A percentile compares a stretch with the other conserved stretches of the same genome.
phyloP scores from a whole-genome alignment of 2,113 vertebrate genomes.

The Gallinago jamesoni region DNA sequence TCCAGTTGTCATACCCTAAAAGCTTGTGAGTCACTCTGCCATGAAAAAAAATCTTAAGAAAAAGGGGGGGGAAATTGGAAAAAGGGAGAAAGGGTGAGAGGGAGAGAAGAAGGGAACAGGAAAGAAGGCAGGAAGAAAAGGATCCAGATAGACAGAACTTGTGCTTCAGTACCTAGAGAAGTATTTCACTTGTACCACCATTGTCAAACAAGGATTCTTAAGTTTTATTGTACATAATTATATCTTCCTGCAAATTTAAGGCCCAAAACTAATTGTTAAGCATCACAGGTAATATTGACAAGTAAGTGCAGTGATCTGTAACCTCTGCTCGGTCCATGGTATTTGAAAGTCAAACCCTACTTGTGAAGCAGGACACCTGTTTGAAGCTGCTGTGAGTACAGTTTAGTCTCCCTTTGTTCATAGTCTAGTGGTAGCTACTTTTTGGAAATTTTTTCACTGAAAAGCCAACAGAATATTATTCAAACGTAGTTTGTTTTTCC shows the following conservation, averaged over 20 bases:
- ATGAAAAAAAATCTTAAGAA: background rate
- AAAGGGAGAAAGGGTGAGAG: background rate
- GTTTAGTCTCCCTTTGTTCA: background rate
- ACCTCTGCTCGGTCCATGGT: background rate
- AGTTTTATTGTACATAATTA: background rate
- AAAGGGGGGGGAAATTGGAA: background rate
- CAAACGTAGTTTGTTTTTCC: background rate
- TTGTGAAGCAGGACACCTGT: background rate
- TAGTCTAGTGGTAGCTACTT: background rate
- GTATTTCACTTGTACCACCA: background rate
- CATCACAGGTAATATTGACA: background rate
- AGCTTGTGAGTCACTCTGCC: background rate
- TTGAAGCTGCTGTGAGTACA: background rate
- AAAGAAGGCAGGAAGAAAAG: background rate
- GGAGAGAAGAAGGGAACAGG: background rate
- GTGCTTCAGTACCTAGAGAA: background rate
- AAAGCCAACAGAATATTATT: background rate
- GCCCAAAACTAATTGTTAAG: background rate
- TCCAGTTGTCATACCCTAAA: background rate
- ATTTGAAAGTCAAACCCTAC: slow-evolving; percentile 4
- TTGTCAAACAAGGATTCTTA: background rate
- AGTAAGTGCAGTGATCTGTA: slow-evolving; percentile 8
- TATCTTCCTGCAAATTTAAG: background rate
- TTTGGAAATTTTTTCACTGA: background rate
- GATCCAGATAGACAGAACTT: background rate